Conservation (phyloP, 2,797 vertebrate genomes). For the Kryptolebias ocellatus region DNA sequence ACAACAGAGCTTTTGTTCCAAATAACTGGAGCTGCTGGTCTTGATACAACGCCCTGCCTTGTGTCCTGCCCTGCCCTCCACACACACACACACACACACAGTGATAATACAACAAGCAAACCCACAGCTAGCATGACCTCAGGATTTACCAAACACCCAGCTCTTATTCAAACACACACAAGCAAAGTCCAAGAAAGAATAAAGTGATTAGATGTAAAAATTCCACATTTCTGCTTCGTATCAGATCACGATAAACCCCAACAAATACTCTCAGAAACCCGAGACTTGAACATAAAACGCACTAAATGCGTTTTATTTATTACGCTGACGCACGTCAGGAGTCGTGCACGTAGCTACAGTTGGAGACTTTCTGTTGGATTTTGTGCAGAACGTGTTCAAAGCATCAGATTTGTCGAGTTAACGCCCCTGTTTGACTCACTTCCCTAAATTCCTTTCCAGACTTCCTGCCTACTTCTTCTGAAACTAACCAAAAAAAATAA, state of each 20-base stretch:
- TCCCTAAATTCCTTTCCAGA: neutral
- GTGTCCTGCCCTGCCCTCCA: conserved; percentile 56
- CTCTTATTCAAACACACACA: conserved; percentile 4
- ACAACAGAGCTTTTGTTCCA: conserved; percentile 83
- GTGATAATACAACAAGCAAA: conserved; percentile 36
- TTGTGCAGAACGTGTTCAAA: no score
- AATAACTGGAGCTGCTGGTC: conserved; percentile 68
- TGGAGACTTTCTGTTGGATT: neutral
- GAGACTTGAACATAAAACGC: neutral
- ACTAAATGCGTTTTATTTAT: neutral
- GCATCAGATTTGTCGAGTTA: no score
- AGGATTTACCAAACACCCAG: conserved; percentile 29
- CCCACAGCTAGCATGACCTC: conserved; percentile 37
- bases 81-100: conserved; percentile 32
- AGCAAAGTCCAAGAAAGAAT: conserved; percentile 2
- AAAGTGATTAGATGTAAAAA: neutral
- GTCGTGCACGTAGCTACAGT: neutral
- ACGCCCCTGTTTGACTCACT: conserved; percentile 1
- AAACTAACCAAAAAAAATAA: neutral
- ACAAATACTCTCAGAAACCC: neutral
- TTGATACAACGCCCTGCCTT: conserved; percentile 78
- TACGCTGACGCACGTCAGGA: no score
- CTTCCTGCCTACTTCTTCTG: neutral
- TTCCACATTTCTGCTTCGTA: neutral
- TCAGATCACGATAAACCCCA: neutral